These are phyloP conservation scores for Ceratina calcarata DNA, from an alignment of 1,140 invertebrate species.

Conservation along the genomic window DNA sequence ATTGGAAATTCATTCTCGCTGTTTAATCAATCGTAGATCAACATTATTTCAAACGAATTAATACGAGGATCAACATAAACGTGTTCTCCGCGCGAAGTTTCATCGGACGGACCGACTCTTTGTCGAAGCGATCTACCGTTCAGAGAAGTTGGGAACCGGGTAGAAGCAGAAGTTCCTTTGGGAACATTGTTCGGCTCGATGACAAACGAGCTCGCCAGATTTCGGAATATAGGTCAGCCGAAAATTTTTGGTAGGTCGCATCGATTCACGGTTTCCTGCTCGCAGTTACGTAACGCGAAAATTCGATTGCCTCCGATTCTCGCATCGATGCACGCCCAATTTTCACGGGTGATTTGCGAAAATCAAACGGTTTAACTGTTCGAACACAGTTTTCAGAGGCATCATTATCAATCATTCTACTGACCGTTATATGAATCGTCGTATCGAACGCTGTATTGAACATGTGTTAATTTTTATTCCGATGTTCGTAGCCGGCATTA, in stretches of 20 bases:
- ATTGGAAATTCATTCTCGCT: neutral
- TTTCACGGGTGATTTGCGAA: neutral
- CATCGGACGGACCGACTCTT: neutral
- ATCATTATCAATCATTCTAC: too few relatives aligned
- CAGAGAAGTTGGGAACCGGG: neutral
- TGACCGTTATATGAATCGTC: too few relatives aligned
- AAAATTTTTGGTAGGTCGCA: slow-evolving; percentile 50
- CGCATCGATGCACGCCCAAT: neutral
- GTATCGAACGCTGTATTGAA: too few relatives aligned
- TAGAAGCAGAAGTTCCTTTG: neutral
- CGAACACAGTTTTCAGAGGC: too few relatives aligned
- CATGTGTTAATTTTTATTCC: too few relatives aligned
- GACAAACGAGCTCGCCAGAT: slow-evolving; percentile 6
- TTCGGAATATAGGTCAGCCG: slow-evolving; percentile 40
- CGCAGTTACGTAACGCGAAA: slow-evolving; percentile 48
- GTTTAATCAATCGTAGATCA: too few relatives aligned
- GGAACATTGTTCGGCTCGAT: slow-evolving; percentile 8
- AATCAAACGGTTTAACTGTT: neutral
- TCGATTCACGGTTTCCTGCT: slow-evolving; percentile 33
- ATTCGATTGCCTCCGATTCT: slow-evolving; percentile 37
- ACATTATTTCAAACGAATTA: too few relatives aligned
- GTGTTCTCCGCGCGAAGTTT: neutral
- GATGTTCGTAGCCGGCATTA: neutral
- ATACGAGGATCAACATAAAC: too few relatives aligned
- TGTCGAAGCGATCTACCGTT: neutral